Conservation (phyloP, 1,140 invertebrate genomes). For the Drosophila nasuta region DNA sequence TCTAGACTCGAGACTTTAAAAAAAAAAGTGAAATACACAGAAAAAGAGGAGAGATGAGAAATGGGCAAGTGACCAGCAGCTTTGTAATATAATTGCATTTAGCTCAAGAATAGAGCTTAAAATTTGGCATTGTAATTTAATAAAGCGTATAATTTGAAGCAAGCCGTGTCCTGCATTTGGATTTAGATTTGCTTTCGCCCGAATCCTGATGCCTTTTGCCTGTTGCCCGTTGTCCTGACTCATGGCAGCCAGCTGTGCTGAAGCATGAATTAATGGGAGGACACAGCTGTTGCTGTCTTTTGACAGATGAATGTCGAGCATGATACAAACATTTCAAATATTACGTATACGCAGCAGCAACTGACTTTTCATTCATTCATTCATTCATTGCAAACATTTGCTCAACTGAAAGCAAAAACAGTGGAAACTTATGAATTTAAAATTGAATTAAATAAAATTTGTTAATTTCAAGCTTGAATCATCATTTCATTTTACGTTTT, state of each 20-base stretch:
- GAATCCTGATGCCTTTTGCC: constrained; percentile 12
- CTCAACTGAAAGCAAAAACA: constrained; percentile 2
- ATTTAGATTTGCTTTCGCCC: constrained; percentile 26
- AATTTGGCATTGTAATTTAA: constrained; percentile 60
- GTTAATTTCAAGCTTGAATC: constrained; percentile 23
- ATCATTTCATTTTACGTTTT: constrained; percentile 3
- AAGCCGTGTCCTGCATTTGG: constrained; percentile 50
- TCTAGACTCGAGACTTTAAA: constrained; percentile 10
- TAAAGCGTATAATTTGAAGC: constrained; percentile 74
- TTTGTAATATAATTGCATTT: constrained; percentile 60
- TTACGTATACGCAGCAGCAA: constrained; percentile 14
- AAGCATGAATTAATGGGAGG: constrained; percentile 45
- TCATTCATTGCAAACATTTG: constrained; percentile 3
- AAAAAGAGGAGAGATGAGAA: neutral
- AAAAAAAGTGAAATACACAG: neutral
- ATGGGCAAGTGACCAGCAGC: constrained; percentile 39
- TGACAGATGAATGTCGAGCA: constrained; percentile 79
- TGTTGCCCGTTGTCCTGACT: constrained; percentile 4
- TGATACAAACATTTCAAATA: constrained; percentile 72
- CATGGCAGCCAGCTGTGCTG: constrained; percentile 8
- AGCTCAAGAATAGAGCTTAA: constrained; percentile 34
- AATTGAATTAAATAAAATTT: constrained; percentile 38
- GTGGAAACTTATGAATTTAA: constrained; percentile 26
- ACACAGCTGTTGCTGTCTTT: constrained; percentile 71
- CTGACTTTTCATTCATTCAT: neutral